Base-by-base conservation (phyloP, 2,888 invertebrate species). In the Neuroscelio doddi region DNA sequence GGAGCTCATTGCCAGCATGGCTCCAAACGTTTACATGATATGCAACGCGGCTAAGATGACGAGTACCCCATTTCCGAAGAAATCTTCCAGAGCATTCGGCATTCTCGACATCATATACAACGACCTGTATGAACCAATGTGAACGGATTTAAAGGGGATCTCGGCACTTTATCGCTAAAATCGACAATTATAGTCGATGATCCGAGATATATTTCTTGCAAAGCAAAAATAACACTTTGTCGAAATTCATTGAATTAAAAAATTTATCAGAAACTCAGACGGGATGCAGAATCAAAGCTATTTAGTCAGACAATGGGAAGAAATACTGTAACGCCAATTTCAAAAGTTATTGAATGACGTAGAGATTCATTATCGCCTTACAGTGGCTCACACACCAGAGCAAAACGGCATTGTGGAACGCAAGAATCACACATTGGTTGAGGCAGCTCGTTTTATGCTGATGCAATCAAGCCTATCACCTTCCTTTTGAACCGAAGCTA, bases 391-490 rank as follows among this genome's bases (percentile, higher is more conserved):
- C n/a, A n/a, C n/a, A n/a, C n/a, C n/a, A n/a, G n/a, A n/a, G n/a
- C n/a, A n/a, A n/a, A n/a, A n/a, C n/a, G n/a, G n/a, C n/a, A n/a
- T n/a, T n/a, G n/a, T n/a, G n/a, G n/a, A n/a, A n/a, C n/a, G n/a
- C n/a, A n/a, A n/a, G n/a, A n/a, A n/a, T n/a, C n/a, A n/a, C n/a
- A n/a, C n/a, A n/a, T n/a, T n/a, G 1, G 67, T 78, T 3, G 74
- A 77, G n/a, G 55, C 58, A 32, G 72, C 76, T 3, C 59, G 77
- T n/a, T 67, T 71, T 4, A 68, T 81, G 64, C 14, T 81, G 10
- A 26, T 67, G 0, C 64, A 74, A 12, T 57, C 70, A 10, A 58
- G 56, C 1, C 45, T 77, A 3, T 49, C 64, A n/a, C 27, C 69
- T 3, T 38, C 30, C 5, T 71, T 76, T 21, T 59, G 50, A 56